Percentiles rank a stretch among this genome's conserved stretches.
Conservation (phyloP, 2,797 vertebrate species). For the Protonibea diacanthus region DNA sequence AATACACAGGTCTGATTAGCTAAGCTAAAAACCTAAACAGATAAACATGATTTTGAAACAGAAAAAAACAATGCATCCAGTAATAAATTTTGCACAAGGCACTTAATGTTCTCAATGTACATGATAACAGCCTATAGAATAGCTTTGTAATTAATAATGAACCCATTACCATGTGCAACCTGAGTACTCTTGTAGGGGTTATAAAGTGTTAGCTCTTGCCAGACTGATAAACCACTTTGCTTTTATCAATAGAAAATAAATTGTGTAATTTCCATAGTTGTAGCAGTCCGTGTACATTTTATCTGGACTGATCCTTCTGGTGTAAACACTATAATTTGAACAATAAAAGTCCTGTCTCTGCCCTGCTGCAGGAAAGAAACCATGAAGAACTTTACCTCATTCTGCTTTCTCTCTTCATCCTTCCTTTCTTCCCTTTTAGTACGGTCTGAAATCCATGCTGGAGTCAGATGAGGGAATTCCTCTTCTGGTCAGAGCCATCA, state of each 20-base stretch:
- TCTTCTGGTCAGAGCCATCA: conserved; percentile 91
- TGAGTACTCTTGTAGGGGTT: neutral
- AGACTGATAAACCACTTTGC: neutral
- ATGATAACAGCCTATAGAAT: conserved; percentile 5
- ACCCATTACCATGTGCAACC: neutral
- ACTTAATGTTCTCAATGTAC: neutral
- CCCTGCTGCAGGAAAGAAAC: neutral
- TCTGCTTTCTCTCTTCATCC: neutral
- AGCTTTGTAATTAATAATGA: neutral
- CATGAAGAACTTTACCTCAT: neutral
- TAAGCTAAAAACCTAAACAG: neutral
- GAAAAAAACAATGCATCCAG: neutral
- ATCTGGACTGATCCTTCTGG: neutral
- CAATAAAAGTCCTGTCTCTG: neutral
- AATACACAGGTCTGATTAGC: neutral
- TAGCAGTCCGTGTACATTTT: neutral
- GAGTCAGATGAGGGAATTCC: conserved; percentile 89
- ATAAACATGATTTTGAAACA: neutral
- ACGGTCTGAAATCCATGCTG: conserved; percentile 93
- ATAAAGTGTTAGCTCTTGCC: neutral
- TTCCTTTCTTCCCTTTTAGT: conserved; percentile 72
- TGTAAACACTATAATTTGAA: conserved; percentile 12
- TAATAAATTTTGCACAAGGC: neutral
- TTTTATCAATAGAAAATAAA: neutral
- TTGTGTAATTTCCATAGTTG: neutral